Evolutionary conservation across 2,888 invertebrate genomes (phyloP).

Genomic region (Furcula furcula): DNA sequence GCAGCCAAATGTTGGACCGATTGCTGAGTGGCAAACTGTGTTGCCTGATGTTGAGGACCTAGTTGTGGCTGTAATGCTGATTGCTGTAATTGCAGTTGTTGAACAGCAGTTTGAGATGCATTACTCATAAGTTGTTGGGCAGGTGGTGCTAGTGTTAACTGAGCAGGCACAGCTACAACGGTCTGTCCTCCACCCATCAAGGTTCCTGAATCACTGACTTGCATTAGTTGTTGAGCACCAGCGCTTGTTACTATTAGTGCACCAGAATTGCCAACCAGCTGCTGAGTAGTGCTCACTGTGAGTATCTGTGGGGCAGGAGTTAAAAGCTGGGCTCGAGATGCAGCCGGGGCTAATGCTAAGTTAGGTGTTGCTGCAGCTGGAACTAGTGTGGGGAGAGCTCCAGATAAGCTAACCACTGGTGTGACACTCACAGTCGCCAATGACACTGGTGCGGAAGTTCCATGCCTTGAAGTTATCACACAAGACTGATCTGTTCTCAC

Average conservation of each 20-base stretch:
- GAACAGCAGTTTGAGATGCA: constrained; percentile 66
- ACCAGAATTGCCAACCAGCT: constrained; percentile 72
- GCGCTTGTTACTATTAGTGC: constrained; percentile 76
- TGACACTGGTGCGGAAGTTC: constrained; percentile 72
- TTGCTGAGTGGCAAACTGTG: constrained; percentile 64
- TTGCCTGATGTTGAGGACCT: constrained; percentile 62
- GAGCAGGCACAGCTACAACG: constrained; percentile 74
- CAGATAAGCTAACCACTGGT: constrained; percentile 71
- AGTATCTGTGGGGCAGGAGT: constrained; percentile 74
- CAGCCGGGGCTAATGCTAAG: constrained; percentile 65
- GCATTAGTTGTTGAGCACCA: constrained; percentile 75
- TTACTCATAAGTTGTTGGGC: constrained; percentile 67
- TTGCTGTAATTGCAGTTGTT: constrained; percentile 70
- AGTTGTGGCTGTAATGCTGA: constrained; percentile 65
- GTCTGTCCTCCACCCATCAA: constrained; percentile 75
- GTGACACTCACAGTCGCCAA: constrained; percentile 75
- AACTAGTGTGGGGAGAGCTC: constrained; percentile 65
- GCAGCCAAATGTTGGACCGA: constrained; percentile 64
- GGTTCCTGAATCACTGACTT: constrained; percentile 76
- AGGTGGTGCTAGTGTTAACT: constrained; percentile 64
- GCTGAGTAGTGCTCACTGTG: constrained; percentile 75
- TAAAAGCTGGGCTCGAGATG: constrained; percentile 68
- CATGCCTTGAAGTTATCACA: constrained; percentile 74
- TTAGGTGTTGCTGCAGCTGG: constrained; percentile 67
- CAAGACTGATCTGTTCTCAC: constrained; percentile 67